Evolutionary conservation across 2,888 invertebrate species (phyloP), one percentile per base, ranked within the genome.

Genomic region (Lamproptera curius): DNA sequence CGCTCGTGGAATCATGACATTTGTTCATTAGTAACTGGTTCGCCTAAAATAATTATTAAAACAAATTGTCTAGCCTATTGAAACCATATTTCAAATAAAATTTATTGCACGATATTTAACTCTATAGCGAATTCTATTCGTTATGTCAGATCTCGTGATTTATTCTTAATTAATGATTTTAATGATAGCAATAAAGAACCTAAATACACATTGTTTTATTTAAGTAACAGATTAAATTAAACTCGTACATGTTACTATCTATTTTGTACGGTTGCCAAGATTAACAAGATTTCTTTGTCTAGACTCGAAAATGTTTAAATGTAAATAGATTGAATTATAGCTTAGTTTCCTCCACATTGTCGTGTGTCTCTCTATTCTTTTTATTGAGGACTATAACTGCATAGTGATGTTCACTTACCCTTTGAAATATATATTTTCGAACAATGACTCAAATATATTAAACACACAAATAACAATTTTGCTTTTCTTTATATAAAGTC

Each of bases 1-100:
- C 6, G 63, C 68, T 53, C 76, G 67, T n/a, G 79, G 79, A 58
- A 80, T 63, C 81, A 81, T 81, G 38, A 14, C 35, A 14, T 0
- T n/a, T 1, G n/a, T 14, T 43, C 42, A 48, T 48, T 31, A 31
- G 38, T 31, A 5, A 5, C 20, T 28, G 9, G 34, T 20, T 6
- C 41, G 11, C 17, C 28, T 28, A n/a, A 10, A n/a, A 28, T 10
- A 28, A 23, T 10, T 10, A 28, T 28, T 10, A 8, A 9, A 9
- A n/a, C 28, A 28, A 28, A 28, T 28, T 28, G n/a, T 23, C 23
- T 23, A 8, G n/a, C n/a, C n/a, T n/a, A 23, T 6, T 23, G 5
- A 8, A 23, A 23, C 8, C 23, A 23, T 23, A 23, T 8, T 28
- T 28, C 28, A 23, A 23, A 23, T 6, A 23, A 23, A 6, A 6